Evolutionary conservation across 2,797 vertebrate genomes (phyloP).

Genomic region (Chloroceryle amazona): DNA sequence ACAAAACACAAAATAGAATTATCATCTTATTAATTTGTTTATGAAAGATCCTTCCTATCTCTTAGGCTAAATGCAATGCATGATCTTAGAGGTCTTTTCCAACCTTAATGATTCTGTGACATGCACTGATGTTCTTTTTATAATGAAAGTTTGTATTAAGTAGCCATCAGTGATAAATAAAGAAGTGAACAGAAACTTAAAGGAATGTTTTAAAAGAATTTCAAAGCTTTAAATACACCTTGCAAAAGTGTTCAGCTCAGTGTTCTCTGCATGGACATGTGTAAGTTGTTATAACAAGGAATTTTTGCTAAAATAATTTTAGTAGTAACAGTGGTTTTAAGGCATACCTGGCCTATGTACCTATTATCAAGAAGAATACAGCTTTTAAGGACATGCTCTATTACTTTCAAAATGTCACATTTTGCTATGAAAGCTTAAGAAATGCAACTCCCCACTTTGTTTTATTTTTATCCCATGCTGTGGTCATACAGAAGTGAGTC

Average conservation of each 20-base stretch:
- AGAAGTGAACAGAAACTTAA: not conserved
- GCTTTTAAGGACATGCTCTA: not conserved
- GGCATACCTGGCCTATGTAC: not conserved
- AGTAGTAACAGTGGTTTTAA: not conserved
- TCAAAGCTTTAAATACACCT: not conserved
- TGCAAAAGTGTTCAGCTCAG: not conserved
- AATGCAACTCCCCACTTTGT: not conserved
- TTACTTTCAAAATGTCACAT: not conserved
- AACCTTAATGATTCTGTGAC: not conserved
- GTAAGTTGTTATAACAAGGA: not conserved
- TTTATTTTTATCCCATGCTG: not conserved
- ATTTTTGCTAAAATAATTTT: not conserved
- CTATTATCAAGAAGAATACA: not conserved
- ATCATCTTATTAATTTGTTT: constrained; percentile 53
- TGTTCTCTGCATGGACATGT: not conserved
- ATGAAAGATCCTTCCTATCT: constrained; percentile 17
- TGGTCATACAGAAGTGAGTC: not conserved
- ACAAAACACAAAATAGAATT: constrained; percentile 67
- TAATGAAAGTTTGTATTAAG: constrained; percentile 30
- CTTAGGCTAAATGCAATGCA: constrained; percentile 12
- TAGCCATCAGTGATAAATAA: constrained; percentile 9
- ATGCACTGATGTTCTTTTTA: not conserved
- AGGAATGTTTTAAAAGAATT: not conserved
- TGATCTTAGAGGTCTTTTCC: too few relatives aligned
- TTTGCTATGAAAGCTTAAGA: not conserved